Evolutionary conservation across 2,797 vertebrate genomes (phyloP).

Genomic region (Rhinichthys osculus): DNA sequence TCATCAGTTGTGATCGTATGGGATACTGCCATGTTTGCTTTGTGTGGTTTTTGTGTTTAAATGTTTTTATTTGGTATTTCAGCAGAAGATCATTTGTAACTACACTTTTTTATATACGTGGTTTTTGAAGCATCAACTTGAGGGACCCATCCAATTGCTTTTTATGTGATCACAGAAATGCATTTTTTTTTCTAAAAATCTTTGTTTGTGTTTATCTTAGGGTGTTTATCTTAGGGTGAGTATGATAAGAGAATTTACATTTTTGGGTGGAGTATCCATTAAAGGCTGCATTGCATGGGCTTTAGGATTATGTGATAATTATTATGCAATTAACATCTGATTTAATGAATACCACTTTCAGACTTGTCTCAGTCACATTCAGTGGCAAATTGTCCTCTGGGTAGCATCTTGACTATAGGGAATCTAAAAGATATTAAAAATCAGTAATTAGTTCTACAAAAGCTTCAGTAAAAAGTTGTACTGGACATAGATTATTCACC

Average conservation of each 20-base stretch:
- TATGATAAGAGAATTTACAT: not conserved
- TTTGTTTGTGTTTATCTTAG: not conserved
- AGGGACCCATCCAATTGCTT: no score
- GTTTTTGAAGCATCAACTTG: not conserved
- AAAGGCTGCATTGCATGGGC: not conserved
- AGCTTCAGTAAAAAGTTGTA: not conserved
- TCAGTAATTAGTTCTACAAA: not conserved
- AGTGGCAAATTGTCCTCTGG: constrained; percentile 65
- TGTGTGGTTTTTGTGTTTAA: not conserved
- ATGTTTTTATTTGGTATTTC: no score
- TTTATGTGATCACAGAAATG: no score
- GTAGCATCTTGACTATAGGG: constrained; percentile 59
- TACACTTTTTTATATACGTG: not conserved
- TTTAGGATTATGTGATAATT: not conserved
- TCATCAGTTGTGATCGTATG: not conserved
- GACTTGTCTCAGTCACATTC: constrained; percentile 69
- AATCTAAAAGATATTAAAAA: constrained; percentile 67
- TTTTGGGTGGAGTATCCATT: not conserved
- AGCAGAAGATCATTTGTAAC: no score
- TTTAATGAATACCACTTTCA: constrained; percentile 43
- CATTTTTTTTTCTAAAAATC: no score
- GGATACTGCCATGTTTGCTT: not conserved
- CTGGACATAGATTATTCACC: not conserved
- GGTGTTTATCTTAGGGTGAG: not conserved
- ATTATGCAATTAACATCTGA: not conserved